A percentile compares a stretch with the other conserved stretches of the same genome.
Conservation (phyloP, 2,113 vertebrate species). For the Planiliza haematocheilus region DNA sequence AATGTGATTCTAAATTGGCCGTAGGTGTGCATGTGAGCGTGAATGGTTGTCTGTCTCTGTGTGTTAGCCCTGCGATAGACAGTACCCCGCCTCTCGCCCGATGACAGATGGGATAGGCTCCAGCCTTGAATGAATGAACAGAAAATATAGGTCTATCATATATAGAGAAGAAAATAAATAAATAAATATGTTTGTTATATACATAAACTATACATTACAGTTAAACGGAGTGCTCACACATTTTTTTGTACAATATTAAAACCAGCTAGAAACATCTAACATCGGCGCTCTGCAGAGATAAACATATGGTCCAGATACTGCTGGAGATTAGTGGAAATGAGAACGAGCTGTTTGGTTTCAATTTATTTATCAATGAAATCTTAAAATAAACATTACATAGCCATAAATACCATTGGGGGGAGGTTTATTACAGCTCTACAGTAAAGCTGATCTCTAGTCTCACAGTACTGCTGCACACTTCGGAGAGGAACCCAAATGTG, state of each 20-base stretch:
- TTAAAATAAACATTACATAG: constrained; percentile 27
- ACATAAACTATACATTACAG: no score
- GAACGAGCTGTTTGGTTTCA: constrained; percentile 5
- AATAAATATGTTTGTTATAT: no score
- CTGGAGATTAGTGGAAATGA: neutral
- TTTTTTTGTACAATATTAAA: neutral
- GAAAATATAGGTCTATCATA: no score
- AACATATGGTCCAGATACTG: constrained; percentile 2
- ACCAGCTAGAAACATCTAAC: neutral
- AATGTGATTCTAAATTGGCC: no score
- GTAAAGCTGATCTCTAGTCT: constrained; percentile 18
- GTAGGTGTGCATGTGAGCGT: no score
- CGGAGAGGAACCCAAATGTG: constrained; percentile 28
- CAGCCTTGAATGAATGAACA: no score
- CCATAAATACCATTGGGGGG: neutral
- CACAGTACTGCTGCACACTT: constrained; percentile 2
- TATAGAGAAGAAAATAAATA: no score
- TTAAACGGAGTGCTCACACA: no score
- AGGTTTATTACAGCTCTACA: constrained; percentile 16
- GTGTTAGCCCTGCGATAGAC: no score
- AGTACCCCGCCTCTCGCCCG: no score
- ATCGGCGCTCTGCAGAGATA: neutral
- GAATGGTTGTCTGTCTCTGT: no score
- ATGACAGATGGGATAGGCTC: no score
- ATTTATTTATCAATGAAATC: constrained; percentile 21